A percentile compares a stretch with the other conserved stretches of the same genome.
Conservation (phyloP, 92 coral and sea anemone genomes). For the Umimayanthus kanabou region DNA sequence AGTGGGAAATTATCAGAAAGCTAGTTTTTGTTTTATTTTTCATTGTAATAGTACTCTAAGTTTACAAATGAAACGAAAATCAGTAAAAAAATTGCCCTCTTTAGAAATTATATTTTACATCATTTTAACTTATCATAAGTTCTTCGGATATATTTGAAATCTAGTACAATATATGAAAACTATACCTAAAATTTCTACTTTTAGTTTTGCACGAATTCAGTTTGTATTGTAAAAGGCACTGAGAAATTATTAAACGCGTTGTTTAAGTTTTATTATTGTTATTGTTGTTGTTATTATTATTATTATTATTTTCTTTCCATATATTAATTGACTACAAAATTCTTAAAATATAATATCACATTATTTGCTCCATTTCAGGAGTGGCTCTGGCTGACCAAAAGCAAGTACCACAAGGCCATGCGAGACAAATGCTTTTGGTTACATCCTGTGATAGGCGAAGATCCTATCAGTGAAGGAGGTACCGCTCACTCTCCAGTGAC, state of each 20-base stretch:
- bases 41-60: no score
- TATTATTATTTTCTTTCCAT: background rate
- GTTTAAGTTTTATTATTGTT: no score
- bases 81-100: background rate
- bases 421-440: conserved; percentile 41
- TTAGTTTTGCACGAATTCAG: no score
- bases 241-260: no score
- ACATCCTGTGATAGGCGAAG: conserved; percentile 17
- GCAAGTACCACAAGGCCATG: conserved; percentile 50
- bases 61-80: no score
- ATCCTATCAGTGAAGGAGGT: background rate
- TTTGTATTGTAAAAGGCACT: no score
- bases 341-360: background rate
- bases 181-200: no score
- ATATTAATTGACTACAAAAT: background rate
- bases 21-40: no score
- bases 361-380: conserved; percentile 43
- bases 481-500: background rate
- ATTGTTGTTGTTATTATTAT: no score
- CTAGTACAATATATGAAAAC: background rate
- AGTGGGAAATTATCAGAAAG: no score
- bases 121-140: background rate
- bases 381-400: conserved; percentile 67
- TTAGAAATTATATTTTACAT: no score
- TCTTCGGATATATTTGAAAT: background rate